These are phyloP conservation scores for Vipera latastei DNA, from an alignment of 2,797 vertebrate species.

Conservation along the genomic window DNA sequence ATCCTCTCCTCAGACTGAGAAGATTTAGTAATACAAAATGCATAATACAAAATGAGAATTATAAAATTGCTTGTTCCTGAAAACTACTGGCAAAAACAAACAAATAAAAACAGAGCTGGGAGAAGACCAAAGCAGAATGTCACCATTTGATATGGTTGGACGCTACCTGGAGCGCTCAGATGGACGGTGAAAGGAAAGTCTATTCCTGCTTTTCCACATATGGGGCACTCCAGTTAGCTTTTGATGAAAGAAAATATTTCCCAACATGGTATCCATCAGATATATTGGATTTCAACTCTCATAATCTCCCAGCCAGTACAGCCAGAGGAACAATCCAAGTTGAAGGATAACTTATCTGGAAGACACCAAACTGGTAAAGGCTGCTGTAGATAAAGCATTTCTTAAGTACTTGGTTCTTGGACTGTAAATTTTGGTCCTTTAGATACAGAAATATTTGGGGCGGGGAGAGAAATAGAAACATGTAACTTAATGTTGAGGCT, in stretches of 20 bases:
- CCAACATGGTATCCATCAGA: not conserved
- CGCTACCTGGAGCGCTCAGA: not conserved
- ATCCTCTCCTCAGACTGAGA: not conserved
- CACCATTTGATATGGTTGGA: not conserved
- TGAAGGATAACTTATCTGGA: not conserved
- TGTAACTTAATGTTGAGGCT: not conserved
- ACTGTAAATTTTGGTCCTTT: not conserved
- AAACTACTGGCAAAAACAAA: too few relatives aligned
- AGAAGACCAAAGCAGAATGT: not conserved
- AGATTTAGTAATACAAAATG: not conserved
- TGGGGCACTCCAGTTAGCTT: not conserved
- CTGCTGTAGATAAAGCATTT: not conserved
- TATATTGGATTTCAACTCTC: not conserved
- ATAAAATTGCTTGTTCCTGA: not conserved
- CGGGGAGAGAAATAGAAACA: not conserved
- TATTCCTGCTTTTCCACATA: not conserved
- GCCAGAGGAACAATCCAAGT: not conserved
- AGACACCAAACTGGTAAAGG: not conserved
- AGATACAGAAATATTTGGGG: not conserved
- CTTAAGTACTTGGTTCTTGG: not conserved
- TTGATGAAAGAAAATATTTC: slow-evolving; percentile 27
- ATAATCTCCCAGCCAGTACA: not conserved
- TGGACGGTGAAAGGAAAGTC: not conserved
- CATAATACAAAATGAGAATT: not conserved
- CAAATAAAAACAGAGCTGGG: not conserved